Conservation (phyloP, 2,888 invertebrate species). For the Pteria penguin region DNA sequence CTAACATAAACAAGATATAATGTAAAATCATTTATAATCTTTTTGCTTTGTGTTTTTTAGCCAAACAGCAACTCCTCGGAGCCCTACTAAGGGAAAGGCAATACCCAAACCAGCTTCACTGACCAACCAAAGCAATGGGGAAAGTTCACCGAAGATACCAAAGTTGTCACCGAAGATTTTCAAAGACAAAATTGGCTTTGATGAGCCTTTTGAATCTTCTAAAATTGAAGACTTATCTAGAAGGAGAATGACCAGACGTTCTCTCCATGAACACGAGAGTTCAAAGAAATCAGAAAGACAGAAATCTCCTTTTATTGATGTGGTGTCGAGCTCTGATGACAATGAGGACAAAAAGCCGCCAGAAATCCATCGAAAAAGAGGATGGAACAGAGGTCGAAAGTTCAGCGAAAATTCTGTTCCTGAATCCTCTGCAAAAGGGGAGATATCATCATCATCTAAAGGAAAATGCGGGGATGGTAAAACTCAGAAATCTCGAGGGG, state of each 20-base stretch:
- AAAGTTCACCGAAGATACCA: conserved; percentile 62
- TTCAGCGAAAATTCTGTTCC: conserved; percentile 1
- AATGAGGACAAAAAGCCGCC: conserved; percentile 24
- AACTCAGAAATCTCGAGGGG: conserved; percentile 33
- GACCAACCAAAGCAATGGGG: conserved; percentile 40
- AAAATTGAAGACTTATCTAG: conserved; percentile 46
- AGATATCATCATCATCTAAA: not conserved
- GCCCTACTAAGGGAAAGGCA: conserved; percentile 26
- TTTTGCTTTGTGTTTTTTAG: not conserved
- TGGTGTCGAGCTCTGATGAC: conserved; percentile 13
- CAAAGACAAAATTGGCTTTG: conserved; percentile 45
- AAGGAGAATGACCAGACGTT: conserved; percentile 57
- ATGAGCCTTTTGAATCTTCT: conserved; percentile 34
- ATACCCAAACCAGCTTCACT: conserved; percentile 7
- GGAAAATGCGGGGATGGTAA: not conserved
- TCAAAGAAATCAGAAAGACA: conserved; percentile 24
- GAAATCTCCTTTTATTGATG: conserved; percentile 4
- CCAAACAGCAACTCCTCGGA: conserved; percentile 18
- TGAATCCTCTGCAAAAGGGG: not conserved
- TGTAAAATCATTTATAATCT: too few relatives aligned
- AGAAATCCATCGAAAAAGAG: conserved; percentile 5
- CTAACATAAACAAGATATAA: too few relatives aligned
- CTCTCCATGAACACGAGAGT: conserved; percentile 43
- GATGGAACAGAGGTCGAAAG: conserved; percentile 17
- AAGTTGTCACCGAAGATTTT: conserved; percentile 60